Evolutionary conservation across 2,797 vertebrate species (phyloP).

Genomic region (Champsocephalus gunnari): DNA sequence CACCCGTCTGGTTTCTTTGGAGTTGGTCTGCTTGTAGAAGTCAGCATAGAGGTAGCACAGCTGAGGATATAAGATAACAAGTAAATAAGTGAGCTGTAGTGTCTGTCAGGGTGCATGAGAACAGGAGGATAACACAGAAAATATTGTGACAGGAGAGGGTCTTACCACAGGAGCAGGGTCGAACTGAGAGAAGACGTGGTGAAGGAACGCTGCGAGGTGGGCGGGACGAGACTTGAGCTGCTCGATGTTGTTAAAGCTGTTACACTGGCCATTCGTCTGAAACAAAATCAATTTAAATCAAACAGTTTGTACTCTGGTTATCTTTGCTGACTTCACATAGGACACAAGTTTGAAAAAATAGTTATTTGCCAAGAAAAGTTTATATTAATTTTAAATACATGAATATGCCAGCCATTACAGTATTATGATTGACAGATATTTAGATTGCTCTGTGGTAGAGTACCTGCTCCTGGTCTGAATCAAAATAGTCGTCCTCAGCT

Average conservation of each 20-base stretch:
- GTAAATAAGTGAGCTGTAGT: not conserved
- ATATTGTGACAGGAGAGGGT: not conserved
- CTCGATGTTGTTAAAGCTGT: conserved; percentile 96
- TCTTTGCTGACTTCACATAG: not conserved
- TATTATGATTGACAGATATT: not conserved
- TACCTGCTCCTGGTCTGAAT: conserved; percentile 95
- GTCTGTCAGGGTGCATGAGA: not conserved
- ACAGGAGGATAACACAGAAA: conserved; percentile 6
- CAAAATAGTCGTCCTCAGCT: conserved; percentile 96
- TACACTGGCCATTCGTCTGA: conserved; percentile 94
- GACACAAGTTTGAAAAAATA: not conserved
- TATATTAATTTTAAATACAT: not conserved
- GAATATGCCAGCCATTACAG: not conserved
- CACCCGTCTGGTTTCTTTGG: conserved; percentile 96
- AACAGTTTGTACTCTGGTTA: not conserved
- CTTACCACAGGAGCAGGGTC: conserved; percentile 94
- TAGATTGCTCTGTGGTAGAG: not conserved
- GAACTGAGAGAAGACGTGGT: conserved; percentile 97
- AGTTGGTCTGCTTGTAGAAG: conserved; percentile 96
- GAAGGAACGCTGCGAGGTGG: conserved; percentile 95
- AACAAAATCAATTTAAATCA: conserved; percentile 35
- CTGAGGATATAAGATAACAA: conserved; percentile 69
- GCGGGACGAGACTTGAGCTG: conserved; percentile 95
- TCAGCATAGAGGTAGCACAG: conserved; percentile 96
- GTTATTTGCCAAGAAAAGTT: not conserved